phyloP scores from a whole-genome alignment of 2,113 vertebrate genomes.

The Platichthys flesus region DNA sequence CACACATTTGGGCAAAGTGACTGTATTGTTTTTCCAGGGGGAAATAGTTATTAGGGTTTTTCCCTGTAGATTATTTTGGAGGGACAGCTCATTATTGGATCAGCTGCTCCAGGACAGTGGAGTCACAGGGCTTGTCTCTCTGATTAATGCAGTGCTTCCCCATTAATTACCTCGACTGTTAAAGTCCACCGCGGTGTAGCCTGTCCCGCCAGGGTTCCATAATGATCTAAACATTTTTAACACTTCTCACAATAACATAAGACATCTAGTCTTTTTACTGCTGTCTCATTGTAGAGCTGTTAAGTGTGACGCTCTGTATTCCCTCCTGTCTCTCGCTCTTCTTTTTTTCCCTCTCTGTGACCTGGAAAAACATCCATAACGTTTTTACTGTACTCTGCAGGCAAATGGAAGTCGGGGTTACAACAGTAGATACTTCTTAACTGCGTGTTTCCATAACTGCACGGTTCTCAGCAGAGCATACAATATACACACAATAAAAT shows the following conservation, averaged over 20 bases:
- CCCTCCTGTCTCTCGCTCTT: not conserved
- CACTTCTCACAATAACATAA: not conserved
- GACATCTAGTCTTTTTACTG: not conserved
- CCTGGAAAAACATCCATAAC: not conserved
- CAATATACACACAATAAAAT: not conserved
- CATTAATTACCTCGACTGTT: not conserved
- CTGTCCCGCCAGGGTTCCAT: not conserved
- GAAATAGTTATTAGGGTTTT: not conserved
- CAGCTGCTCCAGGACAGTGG: not conserved
- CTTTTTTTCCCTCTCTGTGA: not conserved
- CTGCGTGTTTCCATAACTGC: too few relatives aligned
- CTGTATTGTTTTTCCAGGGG: not conserved
- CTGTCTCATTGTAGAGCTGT: not conserved
- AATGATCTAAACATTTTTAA: not conserved
- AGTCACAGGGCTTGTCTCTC: not conserved
- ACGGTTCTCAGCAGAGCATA: too few relatives aligned
- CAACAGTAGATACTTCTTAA: not conserved
- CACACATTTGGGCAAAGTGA: not conserved
- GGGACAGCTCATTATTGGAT: constrained; percentile 4
- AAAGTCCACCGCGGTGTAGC: too few relatives aligned
- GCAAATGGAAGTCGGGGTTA: not conserved
- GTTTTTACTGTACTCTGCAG: not conserved
- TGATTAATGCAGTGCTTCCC: not conserved
- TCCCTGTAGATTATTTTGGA: constrained; percentile 4
- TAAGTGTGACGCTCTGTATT: not conserved